A percentile compares a stretch with the other conserved stretches of the same genome.
Conservation (phyloP, 1,140 invertebrate species). For the Neodiprion virginianus region DNA sequence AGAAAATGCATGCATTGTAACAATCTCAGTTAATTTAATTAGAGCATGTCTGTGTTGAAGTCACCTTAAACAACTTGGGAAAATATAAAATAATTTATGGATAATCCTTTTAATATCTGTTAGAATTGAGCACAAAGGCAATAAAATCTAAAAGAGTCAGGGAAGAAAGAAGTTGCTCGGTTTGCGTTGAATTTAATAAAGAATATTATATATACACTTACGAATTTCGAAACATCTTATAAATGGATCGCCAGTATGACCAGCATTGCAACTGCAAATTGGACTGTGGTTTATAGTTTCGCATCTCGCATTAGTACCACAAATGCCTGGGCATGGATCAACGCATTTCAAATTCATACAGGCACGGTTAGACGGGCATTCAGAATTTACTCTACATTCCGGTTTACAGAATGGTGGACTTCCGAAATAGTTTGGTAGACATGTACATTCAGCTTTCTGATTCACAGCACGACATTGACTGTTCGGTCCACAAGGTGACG, state of each 20-base stretch:
- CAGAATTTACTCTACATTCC: conserved; percentile 68
- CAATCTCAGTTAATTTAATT: no score
- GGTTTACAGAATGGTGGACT: conserved; percentile 72
- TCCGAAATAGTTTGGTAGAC: conserved; percentile 68
- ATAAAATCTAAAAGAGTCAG: not conserved
- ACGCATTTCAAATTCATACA: conserved; percentile 62
- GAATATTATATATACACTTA: conserved; percentile 48
- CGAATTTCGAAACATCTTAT: conserved; percentile 58
- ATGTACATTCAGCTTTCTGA: conserved; percentile 69
- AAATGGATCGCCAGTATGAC: conserved; percentile 65
- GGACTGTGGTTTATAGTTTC: conserved; percentile 62
- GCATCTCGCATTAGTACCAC: conserved; percentile 65
- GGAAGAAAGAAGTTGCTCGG: not conserved
- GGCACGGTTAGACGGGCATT: conserved; percentile 60
- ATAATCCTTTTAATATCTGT: not conserved
- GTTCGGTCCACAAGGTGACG: conserved; percentile 74
- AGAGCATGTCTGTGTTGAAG: no score
- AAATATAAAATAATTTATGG: no score
- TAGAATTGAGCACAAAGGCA: not conserved
- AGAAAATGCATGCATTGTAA: no score
- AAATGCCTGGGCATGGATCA: conserved; percentile 64
- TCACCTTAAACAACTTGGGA: no score
- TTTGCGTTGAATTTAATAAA: conserved; percentile 16
- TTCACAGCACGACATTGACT: conserved; percentile 68
- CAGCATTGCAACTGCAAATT: conserved; percentile 58